These are phyloP conservation scores for Thunnus thynnus DNA, from an alignment of 2,113 vertebrate species.

Conservation along the genomic window DNA sequence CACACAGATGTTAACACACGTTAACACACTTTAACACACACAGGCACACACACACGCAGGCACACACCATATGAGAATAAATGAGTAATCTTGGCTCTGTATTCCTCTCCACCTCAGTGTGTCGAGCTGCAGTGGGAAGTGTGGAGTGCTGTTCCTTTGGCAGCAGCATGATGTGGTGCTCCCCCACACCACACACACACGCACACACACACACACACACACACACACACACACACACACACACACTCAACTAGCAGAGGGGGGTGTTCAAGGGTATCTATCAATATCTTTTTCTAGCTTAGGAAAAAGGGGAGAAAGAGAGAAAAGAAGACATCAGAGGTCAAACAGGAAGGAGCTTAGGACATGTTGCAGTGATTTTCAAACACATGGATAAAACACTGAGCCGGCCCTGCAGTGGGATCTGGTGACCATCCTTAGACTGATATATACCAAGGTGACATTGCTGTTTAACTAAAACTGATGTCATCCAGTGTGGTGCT, in stretches of 20 bases:
- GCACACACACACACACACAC: not conserved
- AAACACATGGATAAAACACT: conserved; percentile 4
- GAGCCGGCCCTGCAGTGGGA: not conserved
- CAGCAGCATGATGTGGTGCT: conserved; percentile 22
- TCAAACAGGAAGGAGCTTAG: conserved; percentile 27
- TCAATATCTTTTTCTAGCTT: conserved; percentile 53
- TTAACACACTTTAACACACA: too few relatives aligned
- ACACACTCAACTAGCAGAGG: not conserved
- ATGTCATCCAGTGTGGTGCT: not conserved
- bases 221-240: too few relatives aligned
- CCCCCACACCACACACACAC: not conserved
- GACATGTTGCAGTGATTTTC: conserved; percentile 60
- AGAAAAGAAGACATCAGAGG: conserved; percentile 45
- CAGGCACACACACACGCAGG: not conserved
- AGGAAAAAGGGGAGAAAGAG: not conserved
- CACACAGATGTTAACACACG: too few relatives aligned
- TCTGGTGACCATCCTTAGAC: not conserved
- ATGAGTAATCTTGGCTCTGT: conserved; percentile 40
- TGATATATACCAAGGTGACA: not conserved
- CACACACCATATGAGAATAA: conserved; percentile 22
- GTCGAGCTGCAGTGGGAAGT: conserved; percentile 16
- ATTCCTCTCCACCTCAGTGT: conserved; percentile 27
- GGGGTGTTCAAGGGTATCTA: conserved; percentile 53
- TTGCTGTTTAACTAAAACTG: not conserved
- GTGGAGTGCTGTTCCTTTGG: conserved; percentile 17